Conservation (phyloP, 2,797 vertebrate species). For the Rhynchotus rufescens region DNA sequence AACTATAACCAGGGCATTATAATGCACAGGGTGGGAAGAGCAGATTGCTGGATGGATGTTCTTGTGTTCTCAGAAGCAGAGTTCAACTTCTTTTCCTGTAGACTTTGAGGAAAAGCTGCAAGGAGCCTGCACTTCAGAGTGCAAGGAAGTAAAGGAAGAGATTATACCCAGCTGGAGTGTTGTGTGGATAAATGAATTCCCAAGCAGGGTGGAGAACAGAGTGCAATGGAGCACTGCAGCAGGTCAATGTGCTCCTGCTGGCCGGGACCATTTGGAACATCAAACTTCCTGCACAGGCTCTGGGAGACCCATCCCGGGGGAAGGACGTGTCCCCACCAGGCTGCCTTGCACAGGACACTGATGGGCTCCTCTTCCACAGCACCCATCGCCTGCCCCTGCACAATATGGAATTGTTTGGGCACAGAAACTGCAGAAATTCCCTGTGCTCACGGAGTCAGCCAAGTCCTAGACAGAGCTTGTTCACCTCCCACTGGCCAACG, state of each 20-base stretch:
- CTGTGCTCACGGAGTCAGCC: not conserved
- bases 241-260: not conserved
- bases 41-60: not conserved
- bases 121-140: not conserved
- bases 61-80: not conserved
- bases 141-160: not conserved
- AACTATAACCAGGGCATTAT: not conserved
- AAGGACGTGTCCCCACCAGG: not conserved
- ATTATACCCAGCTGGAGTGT: not conserved
- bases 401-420: not conserved
- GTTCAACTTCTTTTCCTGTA: not conserved
- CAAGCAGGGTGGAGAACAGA: not conserved
- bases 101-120: not conserved
- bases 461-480: not conserved
- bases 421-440: not conserved
- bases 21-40: fast-evolving
- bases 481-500: not conserved
- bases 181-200: fast-evolving
- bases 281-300: not conserved
- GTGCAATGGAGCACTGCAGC: not conserved
- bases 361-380: not conserved
- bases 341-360: not conserved
- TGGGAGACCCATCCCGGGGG: not conserved
- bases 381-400: not conserved
- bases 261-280: not conserved